Conservation (phyloP, 2,888 invertebrate species). For the Acanthosepion pharaonis region DNA sequence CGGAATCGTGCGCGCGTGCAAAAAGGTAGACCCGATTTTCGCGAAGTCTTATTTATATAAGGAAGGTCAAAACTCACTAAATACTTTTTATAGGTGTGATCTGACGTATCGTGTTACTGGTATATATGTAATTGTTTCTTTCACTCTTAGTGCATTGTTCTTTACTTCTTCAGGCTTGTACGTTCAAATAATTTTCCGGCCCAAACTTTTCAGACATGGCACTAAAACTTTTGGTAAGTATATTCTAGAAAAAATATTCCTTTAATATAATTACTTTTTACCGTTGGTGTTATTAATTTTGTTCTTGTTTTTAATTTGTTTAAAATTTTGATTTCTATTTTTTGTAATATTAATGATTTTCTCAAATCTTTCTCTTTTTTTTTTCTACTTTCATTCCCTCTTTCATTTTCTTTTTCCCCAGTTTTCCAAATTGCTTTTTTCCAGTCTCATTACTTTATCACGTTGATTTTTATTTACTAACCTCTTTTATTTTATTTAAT, state of each 20-base stretch:
- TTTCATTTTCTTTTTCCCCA: no score
- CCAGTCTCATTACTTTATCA: no score
- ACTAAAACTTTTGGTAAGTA: background rate
- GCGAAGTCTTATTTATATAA: background rate
- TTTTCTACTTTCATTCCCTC: no score
- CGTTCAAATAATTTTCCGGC: slow-evolving; percentile 8
- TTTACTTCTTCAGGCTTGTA: slow-evolving; percentile 33
- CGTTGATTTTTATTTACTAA: no score
- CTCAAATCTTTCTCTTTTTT: no score
- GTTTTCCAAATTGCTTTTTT: no score
- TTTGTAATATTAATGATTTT: no score
- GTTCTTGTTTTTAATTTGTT: no score
- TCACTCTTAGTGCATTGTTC: background rate
- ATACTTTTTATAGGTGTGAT: slow-evolving; percentile 11
- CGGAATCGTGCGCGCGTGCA: background rate
- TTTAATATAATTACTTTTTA: background rate
- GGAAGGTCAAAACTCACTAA: background rate
- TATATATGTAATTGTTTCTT: background rate
- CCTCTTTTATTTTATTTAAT: no score
- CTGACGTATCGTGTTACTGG: background rate
- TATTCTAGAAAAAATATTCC: background rate
- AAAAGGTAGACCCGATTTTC: background rate
- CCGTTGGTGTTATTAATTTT: no score
- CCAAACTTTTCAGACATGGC: background rate
- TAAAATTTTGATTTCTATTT: no score